These are phyloP conservation scores for Psophia crepitans DNA, from an alignment of 2,113 vertebrate species.

Conservation along the genomic window DNA sequence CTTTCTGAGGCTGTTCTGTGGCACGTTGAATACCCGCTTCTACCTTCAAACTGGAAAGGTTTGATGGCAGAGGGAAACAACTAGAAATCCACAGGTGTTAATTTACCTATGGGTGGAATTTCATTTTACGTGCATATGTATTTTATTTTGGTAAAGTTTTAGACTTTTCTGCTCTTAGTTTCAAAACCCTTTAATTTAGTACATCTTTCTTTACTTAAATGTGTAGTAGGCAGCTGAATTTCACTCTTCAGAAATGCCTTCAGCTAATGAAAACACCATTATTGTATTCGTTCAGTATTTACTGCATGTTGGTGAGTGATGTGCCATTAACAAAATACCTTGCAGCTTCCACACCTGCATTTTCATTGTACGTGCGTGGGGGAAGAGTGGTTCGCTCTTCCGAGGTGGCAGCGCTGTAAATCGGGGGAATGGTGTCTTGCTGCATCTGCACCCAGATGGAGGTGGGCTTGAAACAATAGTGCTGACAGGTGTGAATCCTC, in stretches of 20 bases:
- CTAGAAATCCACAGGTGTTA: not conserved
- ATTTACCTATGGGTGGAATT: not conserved
- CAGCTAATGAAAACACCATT: not conserved
- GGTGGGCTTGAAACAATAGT: slow-evolving; percentile 29
- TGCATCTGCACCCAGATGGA: not conserved
- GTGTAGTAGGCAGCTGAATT: not conserved
- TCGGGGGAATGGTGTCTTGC: not conserved
- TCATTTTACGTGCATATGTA: not conserved
- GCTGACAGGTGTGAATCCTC: slow-evolving; percentile 22
- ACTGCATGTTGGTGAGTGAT: not conserved
- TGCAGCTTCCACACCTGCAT: not conserved
- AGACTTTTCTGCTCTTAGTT: not conserved
- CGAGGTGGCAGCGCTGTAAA: not conserved
- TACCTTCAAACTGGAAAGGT: not conserved
- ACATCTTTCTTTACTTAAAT: not conserved
- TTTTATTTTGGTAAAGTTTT: not conserved
- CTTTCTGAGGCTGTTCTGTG: not conserved
- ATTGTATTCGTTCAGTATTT: not conserved
- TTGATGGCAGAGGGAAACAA: not conserved
- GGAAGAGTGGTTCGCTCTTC: not conserved
- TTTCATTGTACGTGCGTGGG: not conserved
- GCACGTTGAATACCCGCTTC: not conserved
- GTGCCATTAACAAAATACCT: not conserved
- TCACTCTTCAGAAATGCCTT: not conserved
- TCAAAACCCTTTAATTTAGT: not conserved